These are phyloP conservation scores for Semicossyphus pulcher DNA, from an alignment of 2,113 vertebrate species.

Conservation along the genomic window DNA sequence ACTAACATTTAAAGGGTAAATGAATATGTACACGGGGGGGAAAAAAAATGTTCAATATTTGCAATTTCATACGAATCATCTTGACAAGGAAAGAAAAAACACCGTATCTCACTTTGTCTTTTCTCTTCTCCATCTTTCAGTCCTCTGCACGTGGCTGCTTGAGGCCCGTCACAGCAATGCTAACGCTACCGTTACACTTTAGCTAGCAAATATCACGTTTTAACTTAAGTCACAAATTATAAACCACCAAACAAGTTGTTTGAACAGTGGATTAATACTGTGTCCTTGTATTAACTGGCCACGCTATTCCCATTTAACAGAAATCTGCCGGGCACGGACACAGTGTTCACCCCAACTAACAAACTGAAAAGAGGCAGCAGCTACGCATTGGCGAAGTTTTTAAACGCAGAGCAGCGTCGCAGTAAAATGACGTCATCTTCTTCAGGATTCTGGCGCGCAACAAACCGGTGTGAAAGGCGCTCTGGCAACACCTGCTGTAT, in stretches of 20 bases:
- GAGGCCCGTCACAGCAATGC: too few relatives aligned
- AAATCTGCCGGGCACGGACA: accelerated
- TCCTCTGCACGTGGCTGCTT: conserved; percentile 48
- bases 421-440: conserved; percentile 9
- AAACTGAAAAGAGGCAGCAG: neutral
- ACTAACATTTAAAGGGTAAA: too few relatives aligned
- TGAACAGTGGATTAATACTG: too few relatives aligned
- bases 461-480: accelerated
- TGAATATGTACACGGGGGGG: too few relatives aligned
- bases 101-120: neutral
- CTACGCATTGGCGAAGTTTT: accelerated
- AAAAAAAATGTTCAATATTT: too few relatives aligned
- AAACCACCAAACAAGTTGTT: too few relatives aligned
- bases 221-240: too few relatives aligned
- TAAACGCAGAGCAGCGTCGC: conserved; percentile 45
- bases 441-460: too few relatives aligned
- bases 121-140: neutral
- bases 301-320: accelerated
- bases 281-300: neutral
- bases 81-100: accelerated
- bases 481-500: conserved; percentile 13
- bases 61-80: too few relatives aligned
- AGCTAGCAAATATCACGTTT: neutral
- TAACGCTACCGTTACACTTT: accelerated
- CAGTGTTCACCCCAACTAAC: accelerated